Conservation (phyloP, 2,113 vertebrate species). For the Macquaria australasica region DNA sequence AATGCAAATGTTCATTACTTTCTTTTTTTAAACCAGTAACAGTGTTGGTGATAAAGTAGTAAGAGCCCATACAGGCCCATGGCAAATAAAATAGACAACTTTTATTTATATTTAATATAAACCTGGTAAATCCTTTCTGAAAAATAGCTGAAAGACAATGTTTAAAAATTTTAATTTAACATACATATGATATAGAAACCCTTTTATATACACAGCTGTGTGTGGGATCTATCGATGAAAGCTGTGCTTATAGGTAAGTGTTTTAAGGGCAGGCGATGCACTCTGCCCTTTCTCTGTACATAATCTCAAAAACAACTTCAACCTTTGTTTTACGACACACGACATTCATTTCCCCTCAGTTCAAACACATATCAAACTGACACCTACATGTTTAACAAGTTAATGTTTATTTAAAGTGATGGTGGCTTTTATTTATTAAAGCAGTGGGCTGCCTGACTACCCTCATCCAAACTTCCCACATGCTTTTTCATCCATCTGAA, state of each 20-base stretch:
- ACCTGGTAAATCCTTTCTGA: neutral
- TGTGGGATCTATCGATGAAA: neutral
- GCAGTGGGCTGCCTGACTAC: neutral
- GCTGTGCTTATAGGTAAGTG: neutral
- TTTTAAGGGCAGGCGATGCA: neutral
- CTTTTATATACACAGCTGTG: neutral
- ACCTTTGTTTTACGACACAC: constrained; percentile 29
- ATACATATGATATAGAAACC: no score
- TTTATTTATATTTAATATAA: neutral
- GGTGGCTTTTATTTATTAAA: neutral
- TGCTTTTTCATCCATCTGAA: neutral
- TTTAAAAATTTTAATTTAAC: neutral
- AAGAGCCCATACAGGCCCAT: neutral
- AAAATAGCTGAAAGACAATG: neutral
- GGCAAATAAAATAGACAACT: neutral
- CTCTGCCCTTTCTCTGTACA: constrained; percentile 2
- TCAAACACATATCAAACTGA: neutral
- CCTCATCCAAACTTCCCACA: neutral
- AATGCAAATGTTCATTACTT: neutral
- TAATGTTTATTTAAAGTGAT: neutral
- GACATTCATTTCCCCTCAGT: neutral
- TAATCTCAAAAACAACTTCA: constrained; percentile 45
- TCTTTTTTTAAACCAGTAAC: neutral
- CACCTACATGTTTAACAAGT: neutral
- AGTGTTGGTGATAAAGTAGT: neutral